Evolutionary conservation across 2,888 invertebrate species (phyloP).

Genomic region (Metalampra italica): DNA sequence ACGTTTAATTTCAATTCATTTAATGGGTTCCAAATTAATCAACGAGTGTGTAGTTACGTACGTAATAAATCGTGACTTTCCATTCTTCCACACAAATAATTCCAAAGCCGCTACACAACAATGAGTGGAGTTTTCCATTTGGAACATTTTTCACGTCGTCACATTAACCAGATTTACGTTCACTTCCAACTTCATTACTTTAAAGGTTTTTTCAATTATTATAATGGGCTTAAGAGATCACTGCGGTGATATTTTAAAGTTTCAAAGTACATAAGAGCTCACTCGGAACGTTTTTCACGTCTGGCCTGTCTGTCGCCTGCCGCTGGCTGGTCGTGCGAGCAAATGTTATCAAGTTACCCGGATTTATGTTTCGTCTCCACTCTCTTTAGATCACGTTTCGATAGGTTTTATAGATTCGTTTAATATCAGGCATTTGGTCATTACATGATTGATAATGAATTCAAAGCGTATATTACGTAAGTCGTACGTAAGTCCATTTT

Average conservation of each 20-base stretch:
- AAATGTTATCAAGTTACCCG: slow-evolving; percentile 44
- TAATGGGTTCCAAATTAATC: background rate
- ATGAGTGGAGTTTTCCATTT: slow-evolving; percentile 25
- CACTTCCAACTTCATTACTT: slow-evolving; percentile 35
- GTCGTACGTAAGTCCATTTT: no score
- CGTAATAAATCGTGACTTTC: slow-evolving; percentile 3
- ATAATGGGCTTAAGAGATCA: slow-evolving; percentile 21
- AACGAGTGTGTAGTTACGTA: slow-evolving; percentile 1
- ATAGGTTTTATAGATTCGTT: background rate
- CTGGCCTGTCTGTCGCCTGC: slow-evolving; percentile 38
- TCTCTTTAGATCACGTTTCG: slow-evolving; percentile 10
- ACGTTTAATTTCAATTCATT: background rate
- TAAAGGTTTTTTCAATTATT: slow-evolving; percentile 37
- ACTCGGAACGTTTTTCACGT: slow-evolving; percentile 44
- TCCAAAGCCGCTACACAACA: slow-evolving; percentile 8
- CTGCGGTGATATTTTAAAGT: background rate
- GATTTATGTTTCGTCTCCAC: slow-evolving; percentile 39
- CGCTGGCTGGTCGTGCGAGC: slow-evolving; percentile 35
- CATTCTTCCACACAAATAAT: slow-evolving; percentile 9
- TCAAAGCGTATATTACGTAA: no score
- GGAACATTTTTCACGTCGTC: slow-evolving; percentile 47
- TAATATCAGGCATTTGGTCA: background rate
- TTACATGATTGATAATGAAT: no score
- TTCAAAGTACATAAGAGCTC: background rate
- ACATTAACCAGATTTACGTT: slow-evolving; percentile 45